Percentiles rank a stretch among this genome's conserved stretches.
phyloP scores from a whole-genome alignment of 2,888 invertebrate genomes.

The Acrobasis suavella region DNA sequence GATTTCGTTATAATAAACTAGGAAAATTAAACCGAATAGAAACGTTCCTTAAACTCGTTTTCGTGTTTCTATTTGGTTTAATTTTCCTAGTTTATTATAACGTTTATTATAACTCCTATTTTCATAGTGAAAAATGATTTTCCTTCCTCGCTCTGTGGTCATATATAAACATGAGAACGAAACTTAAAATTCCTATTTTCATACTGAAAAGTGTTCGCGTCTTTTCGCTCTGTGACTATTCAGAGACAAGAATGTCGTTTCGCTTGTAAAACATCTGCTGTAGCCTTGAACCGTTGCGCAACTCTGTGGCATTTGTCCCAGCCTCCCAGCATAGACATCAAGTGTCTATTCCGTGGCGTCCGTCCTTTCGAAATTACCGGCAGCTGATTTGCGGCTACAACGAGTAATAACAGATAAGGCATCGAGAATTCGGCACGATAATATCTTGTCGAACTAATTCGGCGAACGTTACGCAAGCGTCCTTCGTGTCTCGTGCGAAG shows the following conservation, averaged over 20 bases:
- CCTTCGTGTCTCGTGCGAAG: conserved; percentile 45
- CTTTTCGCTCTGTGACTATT: conserved; percentile 27
- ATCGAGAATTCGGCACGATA: conserved; percentile 40
- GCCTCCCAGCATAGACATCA: conserved; percentile 41
- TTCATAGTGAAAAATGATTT: too few relatives aligned
- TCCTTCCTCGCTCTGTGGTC: too few relatives aligned
- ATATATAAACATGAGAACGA: too few relatives aligned
- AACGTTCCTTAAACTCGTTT: too few relatives aligned
- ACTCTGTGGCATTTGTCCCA: conserved; percentile 56
- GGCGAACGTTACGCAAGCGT: conserved; percentile 46
- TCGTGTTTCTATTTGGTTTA: too few relatives aligned
- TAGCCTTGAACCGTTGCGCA: conserved; percentile 75
- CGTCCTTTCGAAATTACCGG: conserved; percentile 52
- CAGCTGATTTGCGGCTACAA: conserved; percentile 42
- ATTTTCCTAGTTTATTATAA: too few relatives aligned
- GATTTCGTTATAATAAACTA: too few relatives aligned
- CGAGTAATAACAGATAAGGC: conserved; percentile 40
- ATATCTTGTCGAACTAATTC: conserved; percentile 48
- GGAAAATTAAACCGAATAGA: too few relatives aligned
- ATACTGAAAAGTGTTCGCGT: not conserved
- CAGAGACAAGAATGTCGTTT: conserved; percentile 46
- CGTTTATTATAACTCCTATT: too few relatives aligned
- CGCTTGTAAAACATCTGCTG: conserved; percentile 41
- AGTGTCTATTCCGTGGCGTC: conserved; percentile 40
- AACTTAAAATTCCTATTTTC: too few relatives aligned